Conservation (phyloP, 2,113 vertebrate genomes). For the Centropristis striata region DNA sequence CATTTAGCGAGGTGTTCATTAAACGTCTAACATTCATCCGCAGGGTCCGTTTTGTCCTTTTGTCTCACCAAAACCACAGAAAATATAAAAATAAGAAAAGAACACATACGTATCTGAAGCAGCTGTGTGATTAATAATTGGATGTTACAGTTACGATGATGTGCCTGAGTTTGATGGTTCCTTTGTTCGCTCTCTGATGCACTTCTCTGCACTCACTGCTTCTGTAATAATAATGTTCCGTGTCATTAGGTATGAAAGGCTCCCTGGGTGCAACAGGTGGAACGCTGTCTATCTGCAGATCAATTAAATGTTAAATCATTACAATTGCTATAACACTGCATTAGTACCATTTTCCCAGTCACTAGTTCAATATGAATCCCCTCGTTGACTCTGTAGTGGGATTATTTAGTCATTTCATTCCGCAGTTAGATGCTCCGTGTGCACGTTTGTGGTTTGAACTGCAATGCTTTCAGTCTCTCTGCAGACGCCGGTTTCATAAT, state of each 20-base stretch:
- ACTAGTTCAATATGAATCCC: constrained; percentile 10
- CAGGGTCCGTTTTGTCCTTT: too few species aligned
- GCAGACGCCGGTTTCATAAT: constrained; percentile 52
- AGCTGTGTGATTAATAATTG: neutral
- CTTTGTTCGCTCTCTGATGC: constrained; percentile 10
- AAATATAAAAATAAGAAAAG: neutral
- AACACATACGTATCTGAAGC: neutral
- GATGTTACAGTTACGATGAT: neutral
- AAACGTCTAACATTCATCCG: too few species aligned
- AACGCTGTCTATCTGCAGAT: constrained; percentile 29
- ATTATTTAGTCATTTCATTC: constrained; percentile 38
- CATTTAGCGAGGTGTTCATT: neutral
- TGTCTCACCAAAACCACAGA: neutral
- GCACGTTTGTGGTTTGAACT: constrained; percentile 5
- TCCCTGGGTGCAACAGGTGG: constrained; percentile 27
- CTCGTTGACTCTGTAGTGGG: neutral
- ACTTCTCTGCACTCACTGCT: constrained; percentile 7
- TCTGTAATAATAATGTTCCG: constrained; percentile 18
- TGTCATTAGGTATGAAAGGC: constrained; percentile 24
- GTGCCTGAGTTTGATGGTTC: neutral
- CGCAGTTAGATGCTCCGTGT: neutral
- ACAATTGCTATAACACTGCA: constrained; percentile 5
- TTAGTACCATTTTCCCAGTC: constrained; percentile 7
- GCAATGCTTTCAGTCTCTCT: constrained; percentile 26
- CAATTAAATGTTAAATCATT: constrained; percentile 33